These are phyloP conservation scores for Orchestes rusci DNA, from an alignment of 2,888 invertebrate genomes.

Conservation along the genomic window DNA sequence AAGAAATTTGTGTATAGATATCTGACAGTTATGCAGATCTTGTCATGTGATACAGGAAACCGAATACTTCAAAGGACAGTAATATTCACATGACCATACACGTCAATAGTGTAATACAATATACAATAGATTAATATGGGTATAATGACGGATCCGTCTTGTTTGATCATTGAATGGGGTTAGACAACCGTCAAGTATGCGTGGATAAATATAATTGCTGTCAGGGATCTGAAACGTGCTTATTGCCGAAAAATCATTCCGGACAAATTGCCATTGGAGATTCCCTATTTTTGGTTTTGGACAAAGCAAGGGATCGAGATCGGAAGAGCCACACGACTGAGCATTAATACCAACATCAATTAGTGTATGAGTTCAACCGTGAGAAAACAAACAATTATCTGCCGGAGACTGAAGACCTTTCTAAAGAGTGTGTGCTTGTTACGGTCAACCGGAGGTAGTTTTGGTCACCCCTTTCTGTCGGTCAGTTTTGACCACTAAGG, in stretches of 20 bases:
- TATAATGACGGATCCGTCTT: background rate
- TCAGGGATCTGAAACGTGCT: slow-evolving; percentile 31
- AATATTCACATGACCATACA: slow-evolving; percentile 5
- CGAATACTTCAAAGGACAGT: slow-evolving; percentile 1
- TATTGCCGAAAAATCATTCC: slow-evolving; percentile 38
- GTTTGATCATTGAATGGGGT: slow-evolving; percentile 12
- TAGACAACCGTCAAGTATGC: slow-evolving; percentile 28
- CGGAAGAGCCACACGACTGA: slow-evolving; percentile 40
- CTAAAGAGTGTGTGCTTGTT: slow-evolving; percentile 43
- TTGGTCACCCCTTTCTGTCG: slow-evolving; percentile 26
- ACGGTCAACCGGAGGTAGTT: slow-evolving; percentile 39
- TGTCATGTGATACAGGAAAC: background rate
- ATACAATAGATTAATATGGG: background rate
- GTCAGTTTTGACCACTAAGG: slow-evolving; percentile 28
- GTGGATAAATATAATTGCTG: slow-evolving; percentile 35
- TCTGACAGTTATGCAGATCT: too few relatives aligned
- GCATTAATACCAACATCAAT: slow-evolving; percentile 45
- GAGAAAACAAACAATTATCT: slow-evolving; percentile 47
- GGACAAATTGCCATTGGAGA: slow-evolving; percentile 39
- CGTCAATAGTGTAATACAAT: too few relatives aligned
- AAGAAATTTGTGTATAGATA: too few relatives aligned
- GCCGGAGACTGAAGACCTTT: slow-evolving; percentile 39
- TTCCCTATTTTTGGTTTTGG: slow-evolving; percentile 39
- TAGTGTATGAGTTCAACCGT: slow-evolving; percentile 44
- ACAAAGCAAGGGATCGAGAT: slow-evolving; percentile 38